phyloP scores from a whole-genome alignment of 2,888 invertebrate genomes.

The Andrena trimmerana region DNA sequence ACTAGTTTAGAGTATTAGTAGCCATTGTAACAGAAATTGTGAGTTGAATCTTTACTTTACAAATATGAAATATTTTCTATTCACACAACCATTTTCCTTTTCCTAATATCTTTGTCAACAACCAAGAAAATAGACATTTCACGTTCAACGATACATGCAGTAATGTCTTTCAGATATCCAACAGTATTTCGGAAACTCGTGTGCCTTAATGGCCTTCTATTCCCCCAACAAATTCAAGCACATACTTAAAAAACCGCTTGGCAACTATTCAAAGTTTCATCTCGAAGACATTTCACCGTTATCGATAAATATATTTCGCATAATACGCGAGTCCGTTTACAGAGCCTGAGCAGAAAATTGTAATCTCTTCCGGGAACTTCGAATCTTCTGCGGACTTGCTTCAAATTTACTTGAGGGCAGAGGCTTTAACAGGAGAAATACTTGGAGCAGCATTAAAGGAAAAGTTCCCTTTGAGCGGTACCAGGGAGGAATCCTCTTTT shows the following conservation, averaged over 20 bases:
- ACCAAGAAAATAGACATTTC: too few relatives aligned
- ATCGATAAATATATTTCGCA: not conserved
- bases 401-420: conserved; percentile 18
- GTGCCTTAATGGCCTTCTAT: conserved; percentile 59
- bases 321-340: not conserved
- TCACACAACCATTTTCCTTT: too few relatives aligned
- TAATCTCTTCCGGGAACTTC: conserved; percentile 13
- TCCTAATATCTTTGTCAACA: too few relatives aligned
- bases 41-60: too few relatives aligned
- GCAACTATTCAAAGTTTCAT: conserved; percentile 11
- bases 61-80: too few relatives aligned
- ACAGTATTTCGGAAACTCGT: conserved; percentile 11
- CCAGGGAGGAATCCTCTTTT: conserved; percentile 11
- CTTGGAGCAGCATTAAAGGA: conserved; percentile 9
- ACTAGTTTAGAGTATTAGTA: too few relatives aligned
- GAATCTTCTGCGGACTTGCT: conserved; percentile 1
- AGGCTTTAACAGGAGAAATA: conserved; percentile 18
- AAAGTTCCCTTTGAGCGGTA: conserved; percentile 17
- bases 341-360: conserved; percentile 12
- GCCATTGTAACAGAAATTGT: too few relatives aligned
- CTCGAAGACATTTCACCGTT: not conserved
- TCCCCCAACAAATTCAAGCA: conserved; percentile 9
- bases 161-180: too few relatives aligned
- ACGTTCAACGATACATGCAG: too few relatives aligned
- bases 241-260: not conserved